phyloP scores from a whole-genome alignment of 1,140 invertebrate species.

The Episyrphus balteatus region DNA sequence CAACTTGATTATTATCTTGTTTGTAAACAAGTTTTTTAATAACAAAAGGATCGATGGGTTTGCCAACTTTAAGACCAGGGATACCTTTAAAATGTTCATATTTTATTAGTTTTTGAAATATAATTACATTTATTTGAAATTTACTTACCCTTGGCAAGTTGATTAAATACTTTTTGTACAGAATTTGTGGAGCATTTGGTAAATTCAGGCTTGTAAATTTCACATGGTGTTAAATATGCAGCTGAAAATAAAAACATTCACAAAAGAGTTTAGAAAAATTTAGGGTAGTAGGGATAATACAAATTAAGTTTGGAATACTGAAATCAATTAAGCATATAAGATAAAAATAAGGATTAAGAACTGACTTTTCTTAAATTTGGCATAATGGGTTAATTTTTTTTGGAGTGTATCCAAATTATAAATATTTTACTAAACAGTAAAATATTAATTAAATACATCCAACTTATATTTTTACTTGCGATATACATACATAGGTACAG shows the following conservation, averaged over 20 bases:
- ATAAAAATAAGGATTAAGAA: too few species aligned
- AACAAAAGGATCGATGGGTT: constrained; percentile 21
- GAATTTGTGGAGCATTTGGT: constrained; percentile 50
- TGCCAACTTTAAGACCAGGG: constrained; percentile 10
- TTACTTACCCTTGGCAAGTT: constrained; percentile 37
- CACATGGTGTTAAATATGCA: constrained; percentile 48
- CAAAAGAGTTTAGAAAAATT: too few species aligned
- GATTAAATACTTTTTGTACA: constrained; percentile 47
- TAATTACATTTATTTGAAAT: neutral
- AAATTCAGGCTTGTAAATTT: constrained; percentile 47
- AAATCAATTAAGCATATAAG: too few species aligned
- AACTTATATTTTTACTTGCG: too few species aligned
- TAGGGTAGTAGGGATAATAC: too few species aligned
- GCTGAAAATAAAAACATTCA: constrained; percentile 34
- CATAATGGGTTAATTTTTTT: too few species aligned
- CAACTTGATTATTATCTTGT: constrained; percentile 44
- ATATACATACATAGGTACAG: too few species aligned
- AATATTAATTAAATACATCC: too few species aligned
- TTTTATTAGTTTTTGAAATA: neutral
- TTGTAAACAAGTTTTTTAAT: constrained; percentile 23
- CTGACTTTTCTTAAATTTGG: too few species aligned
- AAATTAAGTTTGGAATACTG: too few species aligned
- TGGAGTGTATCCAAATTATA: too few species aligned
- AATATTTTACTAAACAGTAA: too few species aligned
- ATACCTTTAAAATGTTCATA: constrained; percentile 13